A percentile compares a stretch with the other conserved stretches of the same genome.
phyloP scores from a whole-genome alignment of 2,113 vertebrate genomes.

The Vulpes vulpes region DNA sequence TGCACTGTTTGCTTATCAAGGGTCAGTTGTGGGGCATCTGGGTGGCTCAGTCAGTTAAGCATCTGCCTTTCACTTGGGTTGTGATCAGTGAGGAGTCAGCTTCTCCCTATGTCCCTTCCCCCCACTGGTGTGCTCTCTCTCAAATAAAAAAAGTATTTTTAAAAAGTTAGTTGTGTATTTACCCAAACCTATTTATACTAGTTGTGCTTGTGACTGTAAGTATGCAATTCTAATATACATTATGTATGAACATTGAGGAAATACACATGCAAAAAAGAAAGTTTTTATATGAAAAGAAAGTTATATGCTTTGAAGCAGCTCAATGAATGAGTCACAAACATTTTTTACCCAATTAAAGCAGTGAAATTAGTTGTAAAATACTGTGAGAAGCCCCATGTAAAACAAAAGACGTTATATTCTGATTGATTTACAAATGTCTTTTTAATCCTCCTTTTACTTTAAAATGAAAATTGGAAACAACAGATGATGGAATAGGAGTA shows the following conservation, averaged over 20 bases:
- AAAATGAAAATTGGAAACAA: conserved; percentile 37
- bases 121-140: neutral
- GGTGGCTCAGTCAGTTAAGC: neutral
- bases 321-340: neutral
- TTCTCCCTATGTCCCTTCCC: neutral
- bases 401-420: neutral
- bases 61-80: neutral
- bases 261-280: conserved; percentile 19
- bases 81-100: neutral
- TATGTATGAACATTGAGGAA: neutral
- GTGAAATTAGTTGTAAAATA: conserved; percentile 45
- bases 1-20: conserved; percentile 23
- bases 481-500: neutral
- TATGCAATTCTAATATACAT: neutral
- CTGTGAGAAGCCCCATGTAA: neutral
- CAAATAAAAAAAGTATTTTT: neutral
- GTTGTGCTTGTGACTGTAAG: conserved; percentile 20
- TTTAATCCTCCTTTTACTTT: neutral
- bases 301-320: conserved; percentile 54
- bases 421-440: conserved; percentile 24
- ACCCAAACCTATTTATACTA: conserved; percentile 37
- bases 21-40: neutral
- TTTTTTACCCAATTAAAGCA: conserved; percentile 45
- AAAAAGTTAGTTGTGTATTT: neutral
- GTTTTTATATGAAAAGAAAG: conserved; percentile 53